Percentiles rank a stretch among this genome's conserved stretches.
Conservation (phyloP, 30 jellyfish, hydroid and myxozoan genomes). For the Nemopilema nomurai region DNA sequence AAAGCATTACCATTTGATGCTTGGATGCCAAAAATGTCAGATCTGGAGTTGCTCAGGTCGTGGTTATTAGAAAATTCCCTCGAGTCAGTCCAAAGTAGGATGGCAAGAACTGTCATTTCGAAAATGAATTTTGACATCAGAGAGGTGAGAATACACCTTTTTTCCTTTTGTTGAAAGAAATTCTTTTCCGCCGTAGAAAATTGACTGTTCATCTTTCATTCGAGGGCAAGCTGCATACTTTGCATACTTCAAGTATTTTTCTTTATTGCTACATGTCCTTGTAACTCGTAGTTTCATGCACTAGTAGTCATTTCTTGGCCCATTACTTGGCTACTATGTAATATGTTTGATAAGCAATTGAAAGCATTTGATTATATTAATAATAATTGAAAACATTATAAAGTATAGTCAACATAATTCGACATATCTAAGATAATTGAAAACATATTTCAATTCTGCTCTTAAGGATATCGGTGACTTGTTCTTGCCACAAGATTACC, state of each 20-base stretch:
- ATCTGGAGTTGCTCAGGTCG: constrained; percentile 68
- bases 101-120: constrained; percentile 66
- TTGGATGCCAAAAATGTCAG: constrained; percentile 76
- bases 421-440: too few relatives aligned
- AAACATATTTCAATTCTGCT: background rate
- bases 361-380: too few relatives aligned
- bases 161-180: background rate
- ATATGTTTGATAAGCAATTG: too few relatives aligned
- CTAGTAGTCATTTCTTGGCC: background rate
- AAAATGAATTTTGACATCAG: constrained; percentile 63
- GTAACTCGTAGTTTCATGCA: background rate
- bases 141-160: constrained; percentile 39
- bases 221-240: too few relatives aligned
- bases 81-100: constrained; percentile 54
- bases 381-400: too few relatives aligned
- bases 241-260: too few relatives aligned
- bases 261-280: background rate
- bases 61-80: constrained; percentile 77
- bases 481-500: constrained; percentile 77
- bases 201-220: too few relatives aligned
- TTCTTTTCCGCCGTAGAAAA: background rate
- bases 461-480: constrained; percentile 45
- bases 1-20: constrained; percentile 64
- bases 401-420: too few relatives aligned
- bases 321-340: too few relatives aligned